phyloP scores from a whole-genome alignment of 2,797 vertebrate genomes.

The Molossus alvarezi region DNA sequence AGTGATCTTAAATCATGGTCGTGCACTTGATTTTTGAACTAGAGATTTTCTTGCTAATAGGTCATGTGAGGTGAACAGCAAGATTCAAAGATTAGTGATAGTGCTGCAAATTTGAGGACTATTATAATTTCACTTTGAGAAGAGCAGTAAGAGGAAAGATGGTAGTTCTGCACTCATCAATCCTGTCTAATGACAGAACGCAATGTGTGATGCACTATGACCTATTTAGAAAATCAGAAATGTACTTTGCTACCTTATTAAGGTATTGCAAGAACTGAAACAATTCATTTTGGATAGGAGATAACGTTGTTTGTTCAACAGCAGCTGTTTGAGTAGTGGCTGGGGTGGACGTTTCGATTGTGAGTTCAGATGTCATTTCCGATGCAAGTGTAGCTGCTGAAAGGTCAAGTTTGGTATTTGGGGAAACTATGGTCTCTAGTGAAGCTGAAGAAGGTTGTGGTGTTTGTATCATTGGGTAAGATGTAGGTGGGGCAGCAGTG shows the following conservation, averaged over 20 bases:
- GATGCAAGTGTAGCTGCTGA: neutral
- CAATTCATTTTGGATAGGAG: accelerated
- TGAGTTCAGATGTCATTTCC: neutral
- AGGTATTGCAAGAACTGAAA: neutral
- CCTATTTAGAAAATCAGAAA: neutral
- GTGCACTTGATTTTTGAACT: neutral
- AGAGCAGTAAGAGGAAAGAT: conserved; percentile 43
- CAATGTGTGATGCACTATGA: neutral
- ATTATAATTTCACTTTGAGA: conserved; percentile 52
- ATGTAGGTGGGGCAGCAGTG: neutral
- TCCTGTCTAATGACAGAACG: conserved; percentile 26
- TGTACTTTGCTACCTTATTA: neutral
- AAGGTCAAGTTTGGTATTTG: neutral
- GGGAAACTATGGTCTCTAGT: neutral
- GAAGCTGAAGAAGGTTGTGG: neutral
- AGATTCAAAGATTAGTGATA: conserved; percentile 49
- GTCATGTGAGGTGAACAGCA: neutral
- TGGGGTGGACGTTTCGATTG: neutral
- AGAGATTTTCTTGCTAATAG: conserved; percentile 33
- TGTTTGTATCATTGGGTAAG: neutral
- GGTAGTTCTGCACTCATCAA: neutral
- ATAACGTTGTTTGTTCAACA: neutral
- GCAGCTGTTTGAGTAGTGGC: neutral
- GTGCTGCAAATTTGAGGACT: conserved; percentile 45
- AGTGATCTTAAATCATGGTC: neutral